A percentile compares a stretch with the other conserved stretches of the same genome.
Conservation (phyloP, 2,888 invertebrate genomes). For the Tyria jacobaeae region DNA sequence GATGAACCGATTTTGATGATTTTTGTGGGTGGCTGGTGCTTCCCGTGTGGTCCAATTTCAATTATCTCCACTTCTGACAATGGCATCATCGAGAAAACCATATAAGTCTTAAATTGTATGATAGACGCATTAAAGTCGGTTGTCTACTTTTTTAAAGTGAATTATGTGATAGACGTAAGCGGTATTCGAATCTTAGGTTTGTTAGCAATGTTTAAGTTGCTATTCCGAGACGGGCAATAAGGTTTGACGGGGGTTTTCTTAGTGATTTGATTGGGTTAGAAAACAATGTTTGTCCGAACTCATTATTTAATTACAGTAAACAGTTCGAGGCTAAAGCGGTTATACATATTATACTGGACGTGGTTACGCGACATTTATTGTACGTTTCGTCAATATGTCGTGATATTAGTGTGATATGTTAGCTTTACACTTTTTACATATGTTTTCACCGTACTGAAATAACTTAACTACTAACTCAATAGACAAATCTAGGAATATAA, state of each 20-base stretch:
- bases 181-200: too few species aligned
- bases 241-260: too few species aligned
- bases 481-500: neutral
- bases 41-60: too few species aligned
- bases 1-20: too few species aligned
- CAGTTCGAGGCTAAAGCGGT: slow-evolving; percentile 56
- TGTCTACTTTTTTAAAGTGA: too few species aligned
- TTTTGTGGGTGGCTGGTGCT: too few species aligned
- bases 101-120: too few species aligned
- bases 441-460: neutral
- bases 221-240: neutral
- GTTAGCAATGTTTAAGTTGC: neutral
- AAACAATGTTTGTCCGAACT: slow-evolving; percentile 38
- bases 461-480: neutral
- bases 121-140: too few species aligned
- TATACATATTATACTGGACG: slow-evolving; percentile 60
- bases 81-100: too few species aligned
- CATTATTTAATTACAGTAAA: neutral
- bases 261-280: too few species aligned
- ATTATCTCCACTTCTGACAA: too few species aligned
- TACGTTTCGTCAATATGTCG: neutral
- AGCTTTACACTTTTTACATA: slow-evolving; percentile 24
- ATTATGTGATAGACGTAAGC: too few species aligned
- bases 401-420: slow-evolving; percentile 26
- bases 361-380: slow-evolving; percentile 20